A percentile compares a stretch with the other conserved stretches of the same genome.
phyloP scores from a whole-genome alignment of 1,140 invertebrate species.

The Calephelis nemesis region DNA sequence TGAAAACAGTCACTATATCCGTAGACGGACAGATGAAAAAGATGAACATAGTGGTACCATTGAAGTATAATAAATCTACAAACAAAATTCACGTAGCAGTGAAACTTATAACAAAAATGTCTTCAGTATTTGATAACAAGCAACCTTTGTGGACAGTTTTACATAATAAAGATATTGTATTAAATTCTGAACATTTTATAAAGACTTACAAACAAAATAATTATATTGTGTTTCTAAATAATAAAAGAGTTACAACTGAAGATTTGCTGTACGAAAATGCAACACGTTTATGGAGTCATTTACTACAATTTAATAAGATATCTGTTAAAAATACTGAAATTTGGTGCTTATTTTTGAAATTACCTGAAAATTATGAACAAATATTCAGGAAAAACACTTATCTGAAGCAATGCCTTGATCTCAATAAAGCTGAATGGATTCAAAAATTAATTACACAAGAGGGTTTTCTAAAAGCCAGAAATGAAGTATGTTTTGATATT shows the following conservation, averaged over 20 bases:
- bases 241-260: slow-evolving; percentile 30
- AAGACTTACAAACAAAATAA: slow-evolving; percentile 33
- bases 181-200: slow-evolving; percentile 59
- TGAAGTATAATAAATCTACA: slow-evolving; percentile 30
- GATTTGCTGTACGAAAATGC: slow-evolving; percentile 38
- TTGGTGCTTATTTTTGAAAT: slow-evolving; percentile 47
- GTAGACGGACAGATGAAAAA: slow-evolving; percentile 45
- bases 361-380: slow-evolving; percentile 44
- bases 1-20: slow-evolving; percentile 52
- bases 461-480: slow-evolving; percentile 50
- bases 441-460: slow-evolving; percentile 41
- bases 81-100: slow-evolving; percentile 41
- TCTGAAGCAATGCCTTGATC: slow-evolving; percentile 34
- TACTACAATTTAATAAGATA: slow-evolving; percentile 42
- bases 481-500: slow-evolving; percentile 38
- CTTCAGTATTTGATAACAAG: slow-evolving; percentile 45
- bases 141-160: slow-evolving; percentile 46
- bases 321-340: slow-evolving; percentile 21
- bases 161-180: slow-evolving; percentile 40
- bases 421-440: slow-evolving; percentile 37
- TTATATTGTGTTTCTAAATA: slow-evolving; percentile 33
- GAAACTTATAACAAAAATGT: slow-evolving; percentile 50
- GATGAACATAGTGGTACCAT: slow-evolving; percentile 47
- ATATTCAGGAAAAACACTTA: slow-evolving; percentile 37
- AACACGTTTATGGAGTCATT: slow-evolving; percentile 37